Evolutionary conservation across 1,140 invertebrate genomes (phyloP), one percentile per base, ranked within the genome.

Genomic region (Scaptomyza montana): DNA sequence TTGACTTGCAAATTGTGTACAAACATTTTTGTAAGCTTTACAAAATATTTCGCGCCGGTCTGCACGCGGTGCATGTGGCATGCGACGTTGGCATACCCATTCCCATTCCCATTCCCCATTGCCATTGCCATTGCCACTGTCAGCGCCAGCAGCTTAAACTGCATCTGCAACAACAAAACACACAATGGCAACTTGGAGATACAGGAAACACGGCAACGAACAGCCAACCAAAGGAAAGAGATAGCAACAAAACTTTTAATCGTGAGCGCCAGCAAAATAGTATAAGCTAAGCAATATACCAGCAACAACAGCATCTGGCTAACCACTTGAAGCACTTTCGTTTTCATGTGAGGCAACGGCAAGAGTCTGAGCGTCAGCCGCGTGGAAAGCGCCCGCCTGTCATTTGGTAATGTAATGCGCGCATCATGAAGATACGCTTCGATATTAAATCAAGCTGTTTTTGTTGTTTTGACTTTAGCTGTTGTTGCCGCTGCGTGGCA

Each of bases 241-340:
- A 47, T 39, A 74, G 47, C 56, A 59, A 65, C 67, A 68, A 33
- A 36, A 36, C 33, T 36, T 70, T 72, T 54, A 75, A 81, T 76
- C 82, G 74, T 87, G 82, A 79, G 75, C 77, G 63, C 61, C 65
- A 65, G 13, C 57, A 68, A 68, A 33, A 68, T 28, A 69, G 60
- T 60, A 59, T 64, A 62, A 67, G 43, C 73, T 59, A 64, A 65
- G 61, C 60, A 77, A 39, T 73, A 30, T 16, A 57, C 3, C 45
- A 66, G n/a, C 66, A 73, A 50, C 36, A 70, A 28, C 30, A 56
- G 56, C 71, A 77, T 56, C 69, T 80, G 74, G 81, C 70, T 47
- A 87, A 77, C 78, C 73, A 89, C 77, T 84, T 82, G 78, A 74
- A 80, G 74, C 86, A 90, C 86, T 90, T 90, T 90, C 81, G 80